phyloP scores from a whole-genome alignment of 2,113 vertebrate genomes.

The Camelus dromedarius region DNA sequence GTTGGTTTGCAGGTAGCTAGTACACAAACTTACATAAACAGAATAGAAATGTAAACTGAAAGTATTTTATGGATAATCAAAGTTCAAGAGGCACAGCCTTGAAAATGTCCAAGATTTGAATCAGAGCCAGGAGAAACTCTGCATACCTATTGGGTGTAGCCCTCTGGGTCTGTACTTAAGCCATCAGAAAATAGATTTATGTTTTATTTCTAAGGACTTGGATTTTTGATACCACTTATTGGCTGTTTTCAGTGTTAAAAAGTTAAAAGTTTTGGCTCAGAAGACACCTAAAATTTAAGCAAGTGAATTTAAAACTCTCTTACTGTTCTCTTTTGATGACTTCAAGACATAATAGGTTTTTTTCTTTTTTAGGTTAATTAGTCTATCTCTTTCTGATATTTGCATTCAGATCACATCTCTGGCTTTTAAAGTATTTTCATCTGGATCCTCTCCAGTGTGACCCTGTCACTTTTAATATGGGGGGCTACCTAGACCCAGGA shows the following conservation, averaged over 20 bases:
- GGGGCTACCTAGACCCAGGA: neutral
- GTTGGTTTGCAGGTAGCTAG: neutral
- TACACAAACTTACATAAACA: neutral
- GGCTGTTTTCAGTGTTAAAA: neutral
- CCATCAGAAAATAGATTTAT: neutral
- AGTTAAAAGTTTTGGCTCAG: constrained; percentile 4
- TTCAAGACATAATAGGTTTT: neutral
- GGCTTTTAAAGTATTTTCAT: neutral
- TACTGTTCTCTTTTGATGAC: neutral
- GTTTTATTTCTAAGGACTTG: neutral
- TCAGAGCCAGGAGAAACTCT: neutral
- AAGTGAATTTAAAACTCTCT: neutral
- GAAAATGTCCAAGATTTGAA: neutral
- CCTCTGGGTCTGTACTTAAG: neutral
- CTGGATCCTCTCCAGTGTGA: neutral
- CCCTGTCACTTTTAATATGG: neutral
- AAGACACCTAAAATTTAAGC: neutral
- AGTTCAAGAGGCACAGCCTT: neutral
- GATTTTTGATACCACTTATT: neutral
- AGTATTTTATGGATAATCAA: neutral
- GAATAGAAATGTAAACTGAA: neutral
- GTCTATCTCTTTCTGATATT: neutral
- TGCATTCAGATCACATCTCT: neutral
- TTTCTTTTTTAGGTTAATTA: neutral
- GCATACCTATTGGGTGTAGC: neutral